A percentile compares a stretch with the other conserved stretches of the same genome.
Evolutionary conservation across 2,113 vertebrate genomes (phyloP).

Genomic region (Sebastes schlegelii): DNA sequence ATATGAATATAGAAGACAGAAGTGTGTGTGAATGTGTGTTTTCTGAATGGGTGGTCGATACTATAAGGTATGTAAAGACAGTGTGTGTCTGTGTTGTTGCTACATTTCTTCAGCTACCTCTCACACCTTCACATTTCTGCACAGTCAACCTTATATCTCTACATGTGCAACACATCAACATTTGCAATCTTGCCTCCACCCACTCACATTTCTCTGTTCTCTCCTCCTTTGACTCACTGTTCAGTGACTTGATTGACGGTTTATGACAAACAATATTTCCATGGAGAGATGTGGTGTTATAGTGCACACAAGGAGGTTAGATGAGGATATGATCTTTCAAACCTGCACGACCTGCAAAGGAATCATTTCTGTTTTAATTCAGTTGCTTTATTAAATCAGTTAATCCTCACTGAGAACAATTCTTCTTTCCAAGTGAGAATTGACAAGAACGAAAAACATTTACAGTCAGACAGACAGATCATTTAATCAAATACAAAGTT

Average conservation of each 20-base stretch:
- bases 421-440: neutral
- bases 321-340: neutral
- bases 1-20: constrained; percentile 33
- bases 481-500: neutral
- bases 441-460: neutral
- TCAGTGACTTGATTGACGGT: constrained; percentile 3
- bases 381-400: neutral
- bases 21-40: constrained; percentile 8
- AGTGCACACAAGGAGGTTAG: neutral
- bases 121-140: neutral
- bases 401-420: neutral
- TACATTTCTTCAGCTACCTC: neutral
- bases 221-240: neutral
- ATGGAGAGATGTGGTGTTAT: neutral
- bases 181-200: neutral
- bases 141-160: neutral
- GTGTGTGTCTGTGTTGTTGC: constrained; percentile 10
- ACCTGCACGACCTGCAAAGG: neutral
- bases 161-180: constrained; percentile 6
- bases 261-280: neutral
- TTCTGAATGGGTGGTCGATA: neutral
- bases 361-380: neutral
- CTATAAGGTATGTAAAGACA: no score
- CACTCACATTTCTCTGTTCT: constrained; percentile 10
- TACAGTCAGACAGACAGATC: neutral